These are phyloP conservation scores for Catamblyrhynchus diadema DNA, from an alignment of 2,797 vertebrate genomes.

Conservation along the genomic window DNA sequence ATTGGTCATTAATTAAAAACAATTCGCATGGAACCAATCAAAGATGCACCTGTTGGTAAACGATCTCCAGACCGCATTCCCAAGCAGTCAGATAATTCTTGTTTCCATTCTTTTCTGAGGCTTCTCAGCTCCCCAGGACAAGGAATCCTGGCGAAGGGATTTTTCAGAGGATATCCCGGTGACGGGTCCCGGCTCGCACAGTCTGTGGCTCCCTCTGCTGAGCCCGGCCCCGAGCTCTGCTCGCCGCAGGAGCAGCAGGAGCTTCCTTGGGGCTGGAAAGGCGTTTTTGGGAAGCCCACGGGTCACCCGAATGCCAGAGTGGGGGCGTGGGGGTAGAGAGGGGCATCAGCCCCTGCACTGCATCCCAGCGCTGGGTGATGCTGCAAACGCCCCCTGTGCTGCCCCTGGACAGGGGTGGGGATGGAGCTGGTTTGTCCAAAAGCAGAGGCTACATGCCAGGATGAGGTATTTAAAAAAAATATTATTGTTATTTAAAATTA, in stretches of 20 bases:
- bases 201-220: conserved; percentile 64
- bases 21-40: no score
- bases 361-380: not conserved
- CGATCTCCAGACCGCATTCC: no score
- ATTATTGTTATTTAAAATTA: not conserved
- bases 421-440: not conserved
- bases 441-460: not conserved
- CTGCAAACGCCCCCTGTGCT: not conserved
- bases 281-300: no score
- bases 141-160: no score
- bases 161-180: no score
- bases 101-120: no score
- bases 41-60: no score
- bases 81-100: no score
- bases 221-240: not conserved
- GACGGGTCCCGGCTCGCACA: not conserved
- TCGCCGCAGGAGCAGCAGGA: rapidly evolving
- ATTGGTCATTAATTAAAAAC: no score
- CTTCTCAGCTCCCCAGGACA: no score
- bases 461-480: no score
- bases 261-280: rapidly evolving
- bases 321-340: rapidly evolving
- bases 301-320: not conserved
- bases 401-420: not conserved
- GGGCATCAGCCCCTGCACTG: not conserved